Evolutionary conservation across 2,113 vertebrate genomes (phyloP), one percentile per base, ranked within the genome.

Genomic region (Callospermophilus lateralis): DNA sequence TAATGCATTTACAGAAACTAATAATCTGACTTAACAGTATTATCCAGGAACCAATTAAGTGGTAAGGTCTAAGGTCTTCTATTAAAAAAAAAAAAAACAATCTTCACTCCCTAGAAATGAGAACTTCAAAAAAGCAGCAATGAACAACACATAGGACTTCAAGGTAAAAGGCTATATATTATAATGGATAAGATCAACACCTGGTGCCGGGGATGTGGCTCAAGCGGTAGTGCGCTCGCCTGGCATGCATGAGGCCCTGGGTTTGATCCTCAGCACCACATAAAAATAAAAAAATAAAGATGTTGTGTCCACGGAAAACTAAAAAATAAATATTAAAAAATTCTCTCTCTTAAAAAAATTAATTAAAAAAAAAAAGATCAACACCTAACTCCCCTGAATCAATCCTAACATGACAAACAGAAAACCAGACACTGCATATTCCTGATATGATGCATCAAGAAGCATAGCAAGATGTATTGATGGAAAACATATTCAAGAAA

Each of bases 71-170:
- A 72, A 70, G 84, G 55, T 53, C 39, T 42, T 84, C 19, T 42
- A 92, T 24, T 88, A 87, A 91, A 28, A 88, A 45, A 91, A 90
- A 91, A 28, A 91, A 30, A 93, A 84, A 19, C 34, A 72, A 55
- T 63, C 76, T 85, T 51, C 58, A 79, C 13, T 81, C 10, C 55
- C 68, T 74, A 96, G 51, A 83, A 93, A 87, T 39, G 61, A 20
- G 42, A 37, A 77, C 48, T 90, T 88, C 61, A 84, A 83, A 67
- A 74, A 84, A 70, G n/a, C 70, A 93, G 51, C 39, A 77, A 67
- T 13, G n/a, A 17, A 55, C 30, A 28, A 53, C 45, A 17, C 34
- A 45, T 9, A 77, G 37, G 2, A 79, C 32, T 30, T 37, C 30
- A 48, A 19, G 61, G 10, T 65, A 42, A 86, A 53, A 90, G 39